Conservation (phyloP, 2,888 invertebrate genomes). For the Dasysyrphus albostriatus region DNA sequence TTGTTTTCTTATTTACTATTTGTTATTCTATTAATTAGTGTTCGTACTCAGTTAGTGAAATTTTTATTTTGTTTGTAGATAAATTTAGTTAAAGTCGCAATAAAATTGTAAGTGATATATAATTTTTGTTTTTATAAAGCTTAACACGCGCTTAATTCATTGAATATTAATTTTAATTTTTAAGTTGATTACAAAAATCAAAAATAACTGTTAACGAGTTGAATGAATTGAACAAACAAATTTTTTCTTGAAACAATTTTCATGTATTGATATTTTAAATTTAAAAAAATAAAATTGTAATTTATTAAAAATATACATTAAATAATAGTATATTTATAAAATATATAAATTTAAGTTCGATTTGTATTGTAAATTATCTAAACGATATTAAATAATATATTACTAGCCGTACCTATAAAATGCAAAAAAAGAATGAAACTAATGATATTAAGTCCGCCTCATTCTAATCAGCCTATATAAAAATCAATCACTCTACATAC, state of each 20-base stretch:
- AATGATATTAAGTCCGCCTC: conserved; percentile 74
- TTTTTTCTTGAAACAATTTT: conserved; percentile 20
- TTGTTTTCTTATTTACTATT: not conserved
- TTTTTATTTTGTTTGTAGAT: not conserved
- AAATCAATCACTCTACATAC: conserved; percentile 73
- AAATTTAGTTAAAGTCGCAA: not conserved
- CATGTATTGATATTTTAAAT: conserved; percentile 50
- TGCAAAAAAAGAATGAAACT: conserved; percentile 44
- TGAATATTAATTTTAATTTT: not conserved
- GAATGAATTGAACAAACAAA: conserved; percentile 7
- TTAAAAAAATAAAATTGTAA: conserved; percentile 36
- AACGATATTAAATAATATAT: conserved; percentile 41
- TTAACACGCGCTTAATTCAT: not conserved
- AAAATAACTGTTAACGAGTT: conserved; percentile 11
- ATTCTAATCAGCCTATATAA: conserved; percentile 70
- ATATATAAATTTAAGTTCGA: conserved; percentile 48
- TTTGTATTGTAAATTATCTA: conserved; percentile 60
- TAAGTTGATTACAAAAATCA: not conserved
- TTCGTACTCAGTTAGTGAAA: not conserved
- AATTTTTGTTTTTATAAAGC: not conserved
- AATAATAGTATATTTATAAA: conserved; percentile 21
- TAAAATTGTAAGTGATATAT: conserved; percentile 1
- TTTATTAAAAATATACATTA: conserved; percentile 54
- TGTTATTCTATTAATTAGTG: not conserved
- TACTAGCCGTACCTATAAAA: conserved; percentile 73